Evolutionary conservation across 2,797 vertebrate species (phyloP).

Genomic region (Philypnodon macrostomus): DNA sequence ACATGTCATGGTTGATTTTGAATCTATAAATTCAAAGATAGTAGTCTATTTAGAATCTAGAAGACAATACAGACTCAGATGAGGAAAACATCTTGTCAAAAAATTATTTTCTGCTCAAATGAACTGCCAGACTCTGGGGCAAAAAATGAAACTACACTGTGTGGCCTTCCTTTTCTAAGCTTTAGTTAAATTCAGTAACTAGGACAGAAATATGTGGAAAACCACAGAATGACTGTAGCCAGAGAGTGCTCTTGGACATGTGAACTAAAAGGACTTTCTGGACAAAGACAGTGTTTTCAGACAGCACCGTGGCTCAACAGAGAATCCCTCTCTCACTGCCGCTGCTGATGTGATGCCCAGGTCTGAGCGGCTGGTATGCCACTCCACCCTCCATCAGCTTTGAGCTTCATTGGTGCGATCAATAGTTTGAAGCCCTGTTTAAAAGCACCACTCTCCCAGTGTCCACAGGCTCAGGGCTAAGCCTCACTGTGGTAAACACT

Average conservation of each 20-base stretch:
- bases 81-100: background rate
- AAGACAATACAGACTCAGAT: no score
- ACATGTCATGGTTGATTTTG: no score
- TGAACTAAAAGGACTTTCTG: background rate
- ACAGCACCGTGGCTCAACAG: background rate
- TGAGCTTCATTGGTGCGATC: slow-evolving; percentile 50
- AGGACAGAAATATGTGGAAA: slow-evolving; percentile 39
- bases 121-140: background rate
- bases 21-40: no score
- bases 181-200: slow-evolving; percentile 23
- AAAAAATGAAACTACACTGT: slow-evolving; percentile 2
- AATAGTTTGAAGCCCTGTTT: slow-evolving; percentile 29
- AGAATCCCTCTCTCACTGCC: slow-evolving; percentile 1
- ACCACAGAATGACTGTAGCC: background rate
- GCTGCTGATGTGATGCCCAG: slow-evolving; percentile 48
- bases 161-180: slow-evolving; percentile 18
- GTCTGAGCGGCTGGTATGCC: slow-evolving; percentile 48
- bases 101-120: slow-evolving; percentile 15
- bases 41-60: no score
- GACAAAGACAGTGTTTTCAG: background rate
- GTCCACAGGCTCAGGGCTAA: slow-evolving; percentile 27
- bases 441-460: no score
- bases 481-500: slow-evolving; percentile 32
- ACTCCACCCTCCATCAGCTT: slow-evolving; percentile 27
- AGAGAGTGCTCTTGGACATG: background rate